Percentiles rank a stretch among this genome's conserved stretches.
Evolutionary conservation across 2,888 invertebrate species (phyloP).

Genomic region (Heliconius cydno): DNA sequence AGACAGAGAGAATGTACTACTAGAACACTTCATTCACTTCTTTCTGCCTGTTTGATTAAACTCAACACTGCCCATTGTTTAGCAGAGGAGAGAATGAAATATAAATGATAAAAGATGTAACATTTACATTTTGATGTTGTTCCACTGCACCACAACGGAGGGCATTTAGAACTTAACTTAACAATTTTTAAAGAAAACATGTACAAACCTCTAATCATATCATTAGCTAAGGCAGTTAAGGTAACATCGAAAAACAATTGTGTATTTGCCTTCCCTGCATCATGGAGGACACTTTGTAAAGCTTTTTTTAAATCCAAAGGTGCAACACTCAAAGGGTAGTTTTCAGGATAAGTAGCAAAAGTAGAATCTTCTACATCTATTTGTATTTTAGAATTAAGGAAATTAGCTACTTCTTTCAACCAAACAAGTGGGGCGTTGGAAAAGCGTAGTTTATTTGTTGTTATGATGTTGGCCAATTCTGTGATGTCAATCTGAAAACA

Average conservation of each 20-base stretch:
- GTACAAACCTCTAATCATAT: constrained; percentile 86
- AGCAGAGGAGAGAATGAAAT: too few species aligned
- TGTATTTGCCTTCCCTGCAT: constrained; percentile 85
- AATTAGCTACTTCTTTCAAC: constrained; percentile 87
- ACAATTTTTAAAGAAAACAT: not conserved
- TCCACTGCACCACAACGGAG: not conserved
- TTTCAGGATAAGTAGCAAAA: constrained; percentile 80
- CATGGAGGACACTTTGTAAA: constrained; percentile 80
- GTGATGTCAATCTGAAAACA: constrained; percentile 84
- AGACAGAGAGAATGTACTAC: too few species aligned
- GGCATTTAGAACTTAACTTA: not conserved
- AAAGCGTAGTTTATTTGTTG: constrained; percentile 85
- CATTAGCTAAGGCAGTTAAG: constrained; percentile 87
- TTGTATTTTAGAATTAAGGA: constrained; percentile 84
- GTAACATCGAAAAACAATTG: constrained; percentile 89
- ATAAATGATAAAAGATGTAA: too few species aligned
- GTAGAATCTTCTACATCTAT: constrained; percentile 86
- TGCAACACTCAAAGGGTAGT: constrained; percentile 83
- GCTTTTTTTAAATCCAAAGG: constrained; percentile 72
- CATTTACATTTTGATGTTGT: not conserved
- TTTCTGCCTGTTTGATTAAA: too few species aligned
- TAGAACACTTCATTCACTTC: too few species aligned
- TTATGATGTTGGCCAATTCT: constrained; percentile 78
- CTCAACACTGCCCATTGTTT: too few species aligned
- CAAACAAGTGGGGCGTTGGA: constrained; percentile 87